Percentiles rank a stretch among this genome's conserved stretches.
Evolutionary conservation across 1,140 invertebrate genomes (phyloP).

Genomic region (Megalopta genalis): DNA sequence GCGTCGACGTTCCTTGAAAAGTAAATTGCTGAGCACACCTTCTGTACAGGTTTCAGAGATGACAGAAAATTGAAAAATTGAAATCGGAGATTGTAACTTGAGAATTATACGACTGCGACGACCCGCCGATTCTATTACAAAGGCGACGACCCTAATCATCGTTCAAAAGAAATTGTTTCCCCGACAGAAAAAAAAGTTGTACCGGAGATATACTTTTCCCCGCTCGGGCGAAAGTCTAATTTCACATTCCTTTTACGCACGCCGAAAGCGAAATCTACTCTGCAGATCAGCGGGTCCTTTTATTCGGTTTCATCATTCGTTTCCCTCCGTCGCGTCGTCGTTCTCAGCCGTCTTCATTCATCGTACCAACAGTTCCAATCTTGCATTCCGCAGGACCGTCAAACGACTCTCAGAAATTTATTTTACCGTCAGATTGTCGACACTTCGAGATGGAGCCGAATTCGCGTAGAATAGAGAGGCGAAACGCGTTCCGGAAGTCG

Average conservation of each 20-base stretch:
- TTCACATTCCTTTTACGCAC: not conserved
- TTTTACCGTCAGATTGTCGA: constrained; percentile 5
- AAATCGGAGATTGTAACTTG: too few species aligned
- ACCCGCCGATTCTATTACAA: too few species aligned
- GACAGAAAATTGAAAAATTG: too few species aligned
- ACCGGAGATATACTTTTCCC: too few species aligned
- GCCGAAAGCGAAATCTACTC: not conserved
- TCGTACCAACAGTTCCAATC: not conserved
- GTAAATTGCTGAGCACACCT: too few species aligned
- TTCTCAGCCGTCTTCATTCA: not conserved
- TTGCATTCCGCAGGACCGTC: constrained; percentile 5
- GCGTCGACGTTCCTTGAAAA: too few species aligned
- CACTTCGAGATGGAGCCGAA: not conserved
- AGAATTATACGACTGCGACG: too few species aligned
- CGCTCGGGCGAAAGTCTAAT: not conserved
- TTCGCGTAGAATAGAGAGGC: not conserved
- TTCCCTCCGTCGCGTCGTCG: not conserved
- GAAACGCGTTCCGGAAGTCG: too few species aligned
- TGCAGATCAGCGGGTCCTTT: constrained; percentile 7
- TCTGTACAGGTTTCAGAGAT: too few species aligned
- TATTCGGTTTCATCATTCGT: constrained; percentile 21
- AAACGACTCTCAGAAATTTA: constrained; percentile 12
- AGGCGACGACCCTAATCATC: too few species aligned
- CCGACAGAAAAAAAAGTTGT: too few species aligned
- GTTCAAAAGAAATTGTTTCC: too few species aligned